A percentile compares a stretch with the other conserved stretches of the same genome.
Conservation (phyloP, 2,113 vertebrate genomes). For the Caloenas nicobarica region DNA sequence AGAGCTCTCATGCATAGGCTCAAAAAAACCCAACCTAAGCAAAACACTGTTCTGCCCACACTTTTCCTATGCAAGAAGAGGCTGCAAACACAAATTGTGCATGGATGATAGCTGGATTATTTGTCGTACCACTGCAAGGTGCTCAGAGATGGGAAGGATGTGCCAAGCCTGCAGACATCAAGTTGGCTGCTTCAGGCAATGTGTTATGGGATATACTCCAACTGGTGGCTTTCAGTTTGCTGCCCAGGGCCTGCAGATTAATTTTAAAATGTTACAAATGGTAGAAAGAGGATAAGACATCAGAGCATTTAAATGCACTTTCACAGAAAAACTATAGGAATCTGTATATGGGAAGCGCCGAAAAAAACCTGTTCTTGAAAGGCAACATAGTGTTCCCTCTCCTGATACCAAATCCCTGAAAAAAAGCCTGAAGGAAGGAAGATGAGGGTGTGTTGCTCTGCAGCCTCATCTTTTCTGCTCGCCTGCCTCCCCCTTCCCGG, state of each 20-base stretch:
- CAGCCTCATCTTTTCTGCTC: background rate
- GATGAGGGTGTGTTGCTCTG: background rate
- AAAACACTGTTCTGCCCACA: background rate
- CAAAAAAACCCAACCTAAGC: background rate
- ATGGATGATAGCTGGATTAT: background rate
- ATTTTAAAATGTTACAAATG: background rate
- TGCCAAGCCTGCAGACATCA: background rate
- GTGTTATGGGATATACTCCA: background rate
- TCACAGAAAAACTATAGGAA: background rate
- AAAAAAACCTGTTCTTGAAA: background rate
- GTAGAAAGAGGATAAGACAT: background rate
- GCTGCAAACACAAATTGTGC: background rate
- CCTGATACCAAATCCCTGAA: background rate
- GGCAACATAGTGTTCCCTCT: background rate
- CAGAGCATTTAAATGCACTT: background rate
- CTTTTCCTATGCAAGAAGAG: background rate
- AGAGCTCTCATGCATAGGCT: background rate
- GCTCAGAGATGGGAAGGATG: background rate
- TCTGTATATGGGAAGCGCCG: background rate
- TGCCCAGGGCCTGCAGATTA: background rate
- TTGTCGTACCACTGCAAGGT: background rate
- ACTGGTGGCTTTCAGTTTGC: background rate
- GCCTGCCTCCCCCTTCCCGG: accelerated
- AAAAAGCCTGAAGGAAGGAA: background rate
- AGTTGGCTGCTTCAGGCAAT: background rate